phyloP scores from a whole-genome alignment of 92 coral and sea anemone species.

The Zoanthus solanderi region DNA sequence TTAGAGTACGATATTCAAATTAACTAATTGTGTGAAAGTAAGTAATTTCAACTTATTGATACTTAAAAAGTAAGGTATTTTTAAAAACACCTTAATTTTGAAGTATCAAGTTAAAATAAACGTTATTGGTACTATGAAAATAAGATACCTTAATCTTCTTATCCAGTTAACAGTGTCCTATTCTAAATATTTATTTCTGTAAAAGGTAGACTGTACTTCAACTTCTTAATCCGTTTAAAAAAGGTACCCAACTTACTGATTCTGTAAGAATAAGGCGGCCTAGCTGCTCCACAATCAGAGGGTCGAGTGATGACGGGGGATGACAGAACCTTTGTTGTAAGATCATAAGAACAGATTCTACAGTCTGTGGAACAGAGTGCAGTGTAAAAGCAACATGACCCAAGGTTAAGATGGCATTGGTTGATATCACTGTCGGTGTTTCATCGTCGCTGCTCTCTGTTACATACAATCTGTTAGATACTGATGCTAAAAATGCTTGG shows the following conservation, averaged over 20 bases:
- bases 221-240: no score
- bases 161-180: no score
- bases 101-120: background rate
- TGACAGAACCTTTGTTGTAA: conserved; percentile 93
- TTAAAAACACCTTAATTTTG: no score
- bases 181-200: no score
- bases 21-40: background rate
- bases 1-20: background rate
- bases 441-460: conserved; percentile 78
- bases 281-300: conserved; percentile 92
- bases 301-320: conserved; percentile 96
- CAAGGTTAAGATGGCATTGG: conserved; percentile 89
- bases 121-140: background rate
- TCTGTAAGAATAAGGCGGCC: conserved; percentile 85
- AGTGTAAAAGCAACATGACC: conserved; percentile 92
- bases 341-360: conserved; percentile 87
- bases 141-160: conserved; percentile 5
- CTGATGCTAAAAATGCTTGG: conserved; percentile 89
- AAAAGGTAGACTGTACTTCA: no score
- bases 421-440: conserved; percentile 78
- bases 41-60: background rate
- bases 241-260: conserved; percentile 57
- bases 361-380: conserved; percentile 83
- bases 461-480: conserved; percentile 91
- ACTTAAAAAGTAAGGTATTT: background rate